Conservation (phyloP, 2,113 vertebrate genomes). For the Anoura caudifer region DNA sequence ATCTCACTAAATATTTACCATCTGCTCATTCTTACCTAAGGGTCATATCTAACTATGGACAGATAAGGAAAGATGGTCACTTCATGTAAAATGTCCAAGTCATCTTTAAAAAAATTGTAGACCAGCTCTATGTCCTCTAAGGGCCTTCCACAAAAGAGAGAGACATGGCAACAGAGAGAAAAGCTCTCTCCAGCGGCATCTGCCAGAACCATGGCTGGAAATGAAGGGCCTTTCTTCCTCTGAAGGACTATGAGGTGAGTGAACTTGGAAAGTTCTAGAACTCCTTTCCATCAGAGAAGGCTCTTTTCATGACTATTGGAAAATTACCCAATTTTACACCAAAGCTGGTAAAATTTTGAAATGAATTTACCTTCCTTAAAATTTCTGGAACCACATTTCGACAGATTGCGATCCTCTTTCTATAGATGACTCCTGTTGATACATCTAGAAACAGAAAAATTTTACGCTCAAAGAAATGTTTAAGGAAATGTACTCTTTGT, state of each 20-base stretch:
- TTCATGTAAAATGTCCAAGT: not conserved
- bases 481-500: not conserved
- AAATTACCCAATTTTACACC: not conserved
- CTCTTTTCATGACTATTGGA: not conserved
- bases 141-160: not conserved
- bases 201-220: not conserved
- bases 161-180: not conserved
- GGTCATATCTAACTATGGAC: not conserved
- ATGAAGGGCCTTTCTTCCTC: not conserved
- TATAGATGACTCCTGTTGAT: slow-evolving; percentile 78
- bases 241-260: not conserved
- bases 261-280: not conserved
- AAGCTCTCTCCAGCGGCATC: not conserved
- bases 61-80: not conserved
- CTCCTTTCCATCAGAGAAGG: not conserved
- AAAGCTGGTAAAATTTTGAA: not conserved
- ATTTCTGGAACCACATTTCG: slow-evolving; percentile 82
- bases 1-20: not conserved
- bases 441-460: slow-evolving; percentile 71
- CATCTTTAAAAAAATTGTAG: slow-evolving; percentile 8
- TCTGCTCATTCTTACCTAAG: not conserved
- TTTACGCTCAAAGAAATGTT: slow-evolving; percentile 31
- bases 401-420: slow-evolving; percentile 80
- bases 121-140: not conserved
- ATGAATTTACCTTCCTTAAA: slow-evolving; percentile 80